phyloP scores from a whole-genome alignment of 2,888 invertebrate species.

The Pedicia rivosa region DNA sequence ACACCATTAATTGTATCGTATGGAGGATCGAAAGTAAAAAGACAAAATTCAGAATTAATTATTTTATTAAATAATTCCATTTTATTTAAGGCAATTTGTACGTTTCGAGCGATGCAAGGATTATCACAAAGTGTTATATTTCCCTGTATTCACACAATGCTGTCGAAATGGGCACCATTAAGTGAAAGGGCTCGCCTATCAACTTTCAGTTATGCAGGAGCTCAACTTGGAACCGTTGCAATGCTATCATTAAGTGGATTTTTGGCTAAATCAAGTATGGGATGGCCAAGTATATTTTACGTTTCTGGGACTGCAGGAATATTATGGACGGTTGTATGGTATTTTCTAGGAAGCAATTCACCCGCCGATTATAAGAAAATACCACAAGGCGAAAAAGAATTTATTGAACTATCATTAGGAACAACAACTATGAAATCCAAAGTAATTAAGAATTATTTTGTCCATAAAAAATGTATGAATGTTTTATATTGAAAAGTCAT shows the following conservation, averaged over 20 bases:
- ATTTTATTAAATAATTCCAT: no score
- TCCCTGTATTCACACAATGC: conserved; percentile 46
- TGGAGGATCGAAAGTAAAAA: conserved; percentile 41
- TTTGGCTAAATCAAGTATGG: conserved; percentile 45
- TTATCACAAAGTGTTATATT: conserved; percentile 49
- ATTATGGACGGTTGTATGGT: conserved; percentile 42
- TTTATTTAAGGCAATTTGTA: no score
- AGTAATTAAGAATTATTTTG: no score
- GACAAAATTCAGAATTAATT: conserved; percentile 38
- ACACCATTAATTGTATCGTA: conserved; percentile 50
- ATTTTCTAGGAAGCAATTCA: conserved; percentile 44
- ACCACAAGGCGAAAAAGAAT: conserved; percentile 42
- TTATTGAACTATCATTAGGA: conserved; percentile 47
- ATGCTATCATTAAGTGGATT: conserved; percentile 58
- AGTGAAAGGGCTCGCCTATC: conserved; percentile 51
- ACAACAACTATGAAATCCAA: no score
- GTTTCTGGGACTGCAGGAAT: conserved; percentile 46
- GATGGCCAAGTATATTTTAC: conserved; percentile 70
- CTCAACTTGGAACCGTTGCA: conserved; percentile 62
- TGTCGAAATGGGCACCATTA: conserved; percentile 56
- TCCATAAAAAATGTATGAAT: no score
- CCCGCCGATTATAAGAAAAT: conserved; percentile 45
- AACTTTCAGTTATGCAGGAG: conserved; percentile 52
- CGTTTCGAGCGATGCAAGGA: conserved; percentile 44
- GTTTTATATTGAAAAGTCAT: no score